Base-by-base conservation (phyloP, 2,888 invertebrate genomes). In the Conchocele bisecta region DNA sequence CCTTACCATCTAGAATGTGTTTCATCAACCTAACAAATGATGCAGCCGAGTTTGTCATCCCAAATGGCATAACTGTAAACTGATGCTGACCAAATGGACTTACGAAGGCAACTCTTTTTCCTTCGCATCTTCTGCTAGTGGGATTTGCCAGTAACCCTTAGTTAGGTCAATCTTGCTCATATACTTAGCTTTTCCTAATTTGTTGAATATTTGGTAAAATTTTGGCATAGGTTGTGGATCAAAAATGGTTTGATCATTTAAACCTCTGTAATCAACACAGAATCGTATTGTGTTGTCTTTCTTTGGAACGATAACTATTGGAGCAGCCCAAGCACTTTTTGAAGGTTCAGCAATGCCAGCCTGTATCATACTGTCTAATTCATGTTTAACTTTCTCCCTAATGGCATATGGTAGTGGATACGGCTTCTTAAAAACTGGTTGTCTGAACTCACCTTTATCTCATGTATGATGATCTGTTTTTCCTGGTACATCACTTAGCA, bases 141-240 rank as follows among this genome's bases (percentile, higher is more conserved):
- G 48, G 15, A 48, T 48, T 17, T 48, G 48, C 48, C 48, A 48
- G 22, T 29, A 48, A n/a, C 26, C 28, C 31, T 48, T 48, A 9
- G 48, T 48, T 4, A 3, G 17, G 31, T 48, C 48, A 9, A 42
- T 42, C n/a, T 42, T 42, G 6, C 17, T 20, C 7, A 42, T 20
- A n/a, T 20, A 42, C 7, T 9, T 42, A 9, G 48, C 48, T 17
- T 48, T 48, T 4, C 48, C 48, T 9, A 48, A 17, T 17, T 28
- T 48, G 17, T 48, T 48, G 6, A 48, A 5, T 9, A 48, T 15
- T 13, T 48, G n/a, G 4, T 48, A 28, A 13, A 48, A 9, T 28
- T 48, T 48, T 2, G 48, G 48, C 28, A 48, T 48, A 3, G 48
- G 6, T 9, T 28, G 28, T 3, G 48, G 26, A 15, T 48, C 48